Percentiles rank a stretch among this genome's conserved stretches.
These are phyloP conservation scores for Onychostruthus taczanowskii DNA, from an alignment of 2,113 vertebrate species.

Conservation along the genomic window DNA sequence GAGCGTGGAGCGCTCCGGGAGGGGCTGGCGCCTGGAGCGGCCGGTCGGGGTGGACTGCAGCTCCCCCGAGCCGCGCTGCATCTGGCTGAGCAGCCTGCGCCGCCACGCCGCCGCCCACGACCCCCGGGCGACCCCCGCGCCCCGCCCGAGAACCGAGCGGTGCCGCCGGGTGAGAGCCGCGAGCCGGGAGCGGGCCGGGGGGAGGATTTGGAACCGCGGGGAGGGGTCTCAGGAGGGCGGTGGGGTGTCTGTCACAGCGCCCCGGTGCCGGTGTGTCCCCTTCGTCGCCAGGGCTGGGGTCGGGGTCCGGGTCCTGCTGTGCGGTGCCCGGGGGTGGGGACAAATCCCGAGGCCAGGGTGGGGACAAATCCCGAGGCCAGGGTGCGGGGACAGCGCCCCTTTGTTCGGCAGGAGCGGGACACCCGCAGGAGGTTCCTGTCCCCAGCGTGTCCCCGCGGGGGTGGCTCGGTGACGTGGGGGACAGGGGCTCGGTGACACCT, in stretches of 20 bases:
- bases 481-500: background rate
- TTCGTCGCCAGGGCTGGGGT: background rate
- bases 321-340: background rate
- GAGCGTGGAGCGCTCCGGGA: too few relatives aligned
- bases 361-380: background rate
- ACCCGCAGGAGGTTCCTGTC: rapidly evolving
- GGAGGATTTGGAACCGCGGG: too few relatives aligned
- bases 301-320: background rate
- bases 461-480: rapidly evolving
- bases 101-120: too few relatives aligned
- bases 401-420: background rate
- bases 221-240: too few relatives aligned
- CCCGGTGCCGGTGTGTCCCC: rapidly evolving
- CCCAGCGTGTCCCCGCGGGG: rapidly evolving
- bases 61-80: too few relatives aligned
- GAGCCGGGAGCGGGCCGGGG: too few relatives aligned
- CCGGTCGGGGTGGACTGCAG: too few relatives aligned
- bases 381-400: background rate
- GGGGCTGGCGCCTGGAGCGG: too few relatives aligned
- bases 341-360: rapidly evolving
- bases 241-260: background rate
- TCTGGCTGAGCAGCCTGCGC: too few relatives aligned
- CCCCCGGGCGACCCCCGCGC: too few relatives aligned
- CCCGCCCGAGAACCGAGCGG: background rate
- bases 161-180: background rate